These are phyloP conservation scores for Alethe castanea DNA, from an alignment of 2,113 vertebrate species.

Conservation along the genomic window DNA sequence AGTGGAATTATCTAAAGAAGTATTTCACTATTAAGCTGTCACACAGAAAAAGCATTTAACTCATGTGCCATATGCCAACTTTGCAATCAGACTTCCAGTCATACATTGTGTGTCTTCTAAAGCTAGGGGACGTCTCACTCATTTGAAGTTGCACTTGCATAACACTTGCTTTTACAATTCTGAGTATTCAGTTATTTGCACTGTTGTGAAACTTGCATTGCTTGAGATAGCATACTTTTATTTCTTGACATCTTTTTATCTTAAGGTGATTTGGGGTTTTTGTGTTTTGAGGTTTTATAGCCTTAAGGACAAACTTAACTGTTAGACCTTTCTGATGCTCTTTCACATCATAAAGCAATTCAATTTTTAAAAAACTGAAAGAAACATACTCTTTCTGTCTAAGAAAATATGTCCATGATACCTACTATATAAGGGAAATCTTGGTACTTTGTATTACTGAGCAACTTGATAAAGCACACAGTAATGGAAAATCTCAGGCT, in stretches of 20 bases:
- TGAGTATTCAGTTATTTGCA: neutral
- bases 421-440: neutral
- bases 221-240: neutral
- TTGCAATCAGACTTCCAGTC: slow-evolving; percentile 20
- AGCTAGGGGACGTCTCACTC: neutral
- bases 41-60: slow-evolving; percentile 15
- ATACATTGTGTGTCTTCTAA: neutral
- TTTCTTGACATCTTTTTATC: neutral
- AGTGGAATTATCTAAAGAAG: slow-evolving; percentile 28
- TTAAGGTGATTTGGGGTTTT: neutral
- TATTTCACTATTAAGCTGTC: slow-evolving; percentile 5
- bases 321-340: neutral
- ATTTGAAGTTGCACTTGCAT: neutral
- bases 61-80: slow-evolving; percentile 15
- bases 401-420: neutral
- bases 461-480: neutral
- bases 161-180: neutral
- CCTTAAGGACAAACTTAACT: neutral
- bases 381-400: neutral
- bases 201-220: neutral
- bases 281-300: neutral
- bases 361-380: neutral
- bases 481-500: neutral
- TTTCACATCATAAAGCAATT: neutral
- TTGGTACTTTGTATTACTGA: neutral